These are phyloP conservation scores for Doryteuthis pealeii DNA, from an alignment of 1,140 invertebrate species.

Conservation along the genomic window DNA sequence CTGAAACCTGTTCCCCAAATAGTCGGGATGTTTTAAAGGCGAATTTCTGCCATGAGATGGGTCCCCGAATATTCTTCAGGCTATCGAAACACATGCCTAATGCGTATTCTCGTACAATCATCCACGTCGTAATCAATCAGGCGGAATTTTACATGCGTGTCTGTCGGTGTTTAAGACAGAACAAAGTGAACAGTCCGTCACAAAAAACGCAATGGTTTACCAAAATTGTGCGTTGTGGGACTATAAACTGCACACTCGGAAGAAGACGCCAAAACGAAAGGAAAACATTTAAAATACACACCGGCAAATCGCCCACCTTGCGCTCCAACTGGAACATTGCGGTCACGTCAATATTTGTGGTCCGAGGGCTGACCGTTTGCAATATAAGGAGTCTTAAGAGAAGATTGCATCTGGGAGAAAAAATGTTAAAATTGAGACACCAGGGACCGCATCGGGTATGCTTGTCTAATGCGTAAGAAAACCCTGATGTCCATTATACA, in stretches of 20 bases:
- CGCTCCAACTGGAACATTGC: slow-evolving; percentile 75
- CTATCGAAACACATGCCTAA: slow-evolving; percentile 89
- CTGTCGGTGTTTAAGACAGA: slow-evolving; percentile 81
- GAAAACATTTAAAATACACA: slow-evolving; percentile 64
- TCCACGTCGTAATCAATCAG: slow-evolving; percentile 88
- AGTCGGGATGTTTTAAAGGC: slow-evolving; percentile 84
- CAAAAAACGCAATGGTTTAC: slow-evolving; percentile 82
- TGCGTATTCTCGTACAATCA: slow-evolving; percentile 90
- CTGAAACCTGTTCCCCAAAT: slow-evolving; percentile 94
- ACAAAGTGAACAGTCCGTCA: slow-evolving; percentile 76
- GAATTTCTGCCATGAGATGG: slow-evolving; percentile 95
- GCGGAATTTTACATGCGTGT: slow-evolving; percentile 97
- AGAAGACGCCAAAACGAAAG: slow-evolving; percentile 55
- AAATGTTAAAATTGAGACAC: slow-evolving; percentile 64
- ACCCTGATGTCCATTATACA: slow-evolving; percentile 85
- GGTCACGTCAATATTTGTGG: slow-evolving; percentile 80
- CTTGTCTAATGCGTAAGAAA: slow-evolving; percentile 66
- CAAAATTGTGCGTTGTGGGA: slow-evolving; percentile 88
- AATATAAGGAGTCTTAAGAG: slow-evolving; percentile 77
- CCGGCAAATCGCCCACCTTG: slow-evolving; percentile 71
- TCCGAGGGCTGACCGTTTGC: slow-evolving; percentile 84
- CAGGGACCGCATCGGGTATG: slow-evolving; percentile 71
- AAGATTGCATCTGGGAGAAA: slow-evolving; percentile 55
- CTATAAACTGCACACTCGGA: slow-evolving; percentile 76
- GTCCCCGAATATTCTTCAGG: slow-evolving; percentile 84